These are phyloP conservation scores for Hesperia comma DNA, from an alignment of 2,888 invertebrate genomes.

Conservation along the genomic window DNA sequence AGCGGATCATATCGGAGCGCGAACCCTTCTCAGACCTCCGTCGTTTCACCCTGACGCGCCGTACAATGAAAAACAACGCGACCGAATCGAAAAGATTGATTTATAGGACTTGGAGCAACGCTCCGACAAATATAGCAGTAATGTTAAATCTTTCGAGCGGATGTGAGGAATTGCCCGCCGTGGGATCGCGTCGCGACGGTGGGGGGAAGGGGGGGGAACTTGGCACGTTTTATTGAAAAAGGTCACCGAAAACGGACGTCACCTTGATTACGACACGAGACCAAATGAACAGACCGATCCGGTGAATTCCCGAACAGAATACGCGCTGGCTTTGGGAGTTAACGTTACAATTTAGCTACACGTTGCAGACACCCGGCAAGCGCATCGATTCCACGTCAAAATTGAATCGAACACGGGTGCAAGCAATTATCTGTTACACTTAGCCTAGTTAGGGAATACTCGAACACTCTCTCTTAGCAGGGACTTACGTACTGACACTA, in stretches of 20 bases:
- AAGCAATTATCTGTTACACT: neutral
- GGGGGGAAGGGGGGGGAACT: neutral
- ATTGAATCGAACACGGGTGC: neutral
- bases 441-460: too few species aligned
- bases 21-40: slow-evolving; percentile 32
- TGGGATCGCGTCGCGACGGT: slow-evolving; percentile 11
- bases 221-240: slow-evolving; percentile 16
- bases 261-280: slow-evolving; percentile 9
- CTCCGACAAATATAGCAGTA: slow-evolving; percentile 29
- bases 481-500: too few species aligned
- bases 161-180: slow-evolving; percentile 19
- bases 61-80: slow-evolving; percentile 34
- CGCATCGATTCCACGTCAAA: neutral
- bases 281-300: neutral
- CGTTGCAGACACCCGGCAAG: neutral
- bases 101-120: slow-evolving; percentile 22
- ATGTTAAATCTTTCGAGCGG: slow-evolving; percentile 26
- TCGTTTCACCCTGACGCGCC: slow-evolving; percentile 28
- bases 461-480: too few species aligned
- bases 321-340: neutral
- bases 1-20: slow-evolving; percentile 27
- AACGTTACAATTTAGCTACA: neutral
- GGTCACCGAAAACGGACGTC: slow-evolving; percentile 16
- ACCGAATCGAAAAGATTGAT: slow-evolving; percentile 35
- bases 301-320: neutral